These are phyloP conservation scores for Brachylomia viminalis DNA, from an alignment of 2,888 invertebrate species.

Conservation along the genomic window DNA sequence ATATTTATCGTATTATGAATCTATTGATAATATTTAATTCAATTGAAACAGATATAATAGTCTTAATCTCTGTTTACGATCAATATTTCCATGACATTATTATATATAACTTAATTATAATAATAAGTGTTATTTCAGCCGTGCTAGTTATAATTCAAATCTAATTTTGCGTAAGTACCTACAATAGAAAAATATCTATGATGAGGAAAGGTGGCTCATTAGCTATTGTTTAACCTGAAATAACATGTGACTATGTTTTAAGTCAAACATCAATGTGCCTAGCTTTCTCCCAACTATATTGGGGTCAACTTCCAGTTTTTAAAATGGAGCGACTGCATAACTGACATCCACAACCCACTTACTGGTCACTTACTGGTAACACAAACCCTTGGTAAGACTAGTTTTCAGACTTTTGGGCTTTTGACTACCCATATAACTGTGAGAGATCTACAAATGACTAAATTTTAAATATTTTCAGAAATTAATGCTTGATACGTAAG, in stretches of 20 bases:
- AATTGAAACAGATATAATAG: slow-evolving; percentile 17
- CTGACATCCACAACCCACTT: no score
- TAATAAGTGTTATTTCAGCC: not conserved
- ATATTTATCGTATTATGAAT: slow-evolving; percentile 16
- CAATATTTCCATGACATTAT: slow-evolving; percentile 16
- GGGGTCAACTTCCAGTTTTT: no score
- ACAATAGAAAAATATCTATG: not conserved
- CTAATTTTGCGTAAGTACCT: not conserved
- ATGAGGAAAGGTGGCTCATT: not conserved
- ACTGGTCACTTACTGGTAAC: no score
- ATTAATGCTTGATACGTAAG: no score
- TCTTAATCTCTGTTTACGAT: slow-evolving; percentile 28
- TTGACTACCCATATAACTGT: no score
- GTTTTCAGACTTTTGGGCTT: no score
- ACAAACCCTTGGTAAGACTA: no score
- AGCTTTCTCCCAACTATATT: no score
- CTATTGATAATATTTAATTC: slow-evolving; percentile 37
- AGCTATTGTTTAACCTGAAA: not conserved
- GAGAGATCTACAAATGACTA: no score
- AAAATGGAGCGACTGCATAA: no score
- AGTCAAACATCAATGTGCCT: no score
- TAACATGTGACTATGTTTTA: not conserved
- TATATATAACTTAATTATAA: not conserved
- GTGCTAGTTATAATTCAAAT: not conserved
- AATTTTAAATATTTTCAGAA: not conserved